Conservation (phyloP, 2,888 invertebrate genomes). For the Camponotus fellah region DNA sequence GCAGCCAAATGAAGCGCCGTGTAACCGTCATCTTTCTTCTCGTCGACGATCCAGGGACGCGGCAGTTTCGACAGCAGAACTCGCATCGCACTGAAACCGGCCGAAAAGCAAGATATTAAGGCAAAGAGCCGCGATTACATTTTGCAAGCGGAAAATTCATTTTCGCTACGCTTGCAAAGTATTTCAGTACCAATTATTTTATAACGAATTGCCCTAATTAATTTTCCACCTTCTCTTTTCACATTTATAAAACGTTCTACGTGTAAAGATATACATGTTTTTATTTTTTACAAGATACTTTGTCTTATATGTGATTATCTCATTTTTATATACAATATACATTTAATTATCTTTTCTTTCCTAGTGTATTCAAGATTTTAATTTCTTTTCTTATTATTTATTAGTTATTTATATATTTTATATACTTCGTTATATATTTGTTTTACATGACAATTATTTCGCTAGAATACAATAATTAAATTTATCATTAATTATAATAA, state of each 20-base stretch:
- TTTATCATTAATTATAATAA: too few species aligned
- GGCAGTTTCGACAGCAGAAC: constrained; percentile 97
- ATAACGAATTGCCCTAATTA: constrained; percentile 13
- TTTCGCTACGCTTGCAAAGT: not conserved
- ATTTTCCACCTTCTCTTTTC: not conserved
- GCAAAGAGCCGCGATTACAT: not conserved
- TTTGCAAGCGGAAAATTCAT: not conserved
- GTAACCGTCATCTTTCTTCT: constrained; percentile 99
- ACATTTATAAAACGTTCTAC: not conserved
- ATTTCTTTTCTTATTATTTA: not conserved
- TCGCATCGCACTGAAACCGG: constrained; percentile 94
- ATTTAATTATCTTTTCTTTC: not conserved
- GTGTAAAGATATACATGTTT: not conserved
- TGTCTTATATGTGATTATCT: not conserved
- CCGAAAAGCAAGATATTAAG: constrained; percentile 22
- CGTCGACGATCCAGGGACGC: constrained; percentile 98
- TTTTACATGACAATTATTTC: not conserved
- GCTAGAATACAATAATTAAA: not conserved
- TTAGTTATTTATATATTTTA: not conserved
- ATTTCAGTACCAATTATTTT: constrained; percentile 19
- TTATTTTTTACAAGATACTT: not conserved
- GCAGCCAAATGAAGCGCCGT: constrained; percentile 98
- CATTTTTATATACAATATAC: not conserved
- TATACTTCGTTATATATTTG: not conserved
- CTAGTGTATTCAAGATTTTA: not conserved